Evolutionary conservation across 2,888 invertebrate genomes (phyloP).

Genomic region (Pterostichus madidus): DNA sequence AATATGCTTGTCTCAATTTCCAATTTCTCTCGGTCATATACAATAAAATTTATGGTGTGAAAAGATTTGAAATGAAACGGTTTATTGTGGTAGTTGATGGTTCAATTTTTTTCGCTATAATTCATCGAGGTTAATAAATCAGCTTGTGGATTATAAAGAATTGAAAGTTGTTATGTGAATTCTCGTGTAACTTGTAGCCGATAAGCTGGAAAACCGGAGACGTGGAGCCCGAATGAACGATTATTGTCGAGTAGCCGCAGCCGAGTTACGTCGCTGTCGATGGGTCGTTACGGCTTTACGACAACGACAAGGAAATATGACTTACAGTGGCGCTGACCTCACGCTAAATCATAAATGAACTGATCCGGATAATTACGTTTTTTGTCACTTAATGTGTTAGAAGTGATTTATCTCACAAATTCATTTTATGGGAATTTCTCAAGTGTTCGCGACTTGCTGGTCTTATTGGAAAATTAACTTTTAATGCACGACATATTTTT

Average conservation of each 20-base stretch:
- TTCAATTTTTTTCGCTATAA: constrained; percentile 17
- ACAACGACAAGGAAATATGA: constrained; percentile 18
- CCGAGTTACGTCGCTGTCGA: constrained; percentile 7
- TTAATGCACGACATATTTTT: too few relatives aligned
- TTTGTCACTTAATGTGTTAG: constrained; percentile 50
- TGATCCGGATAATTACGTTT: constrained; percentile 53
- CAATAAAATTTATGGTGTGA: too few relatives aligned
- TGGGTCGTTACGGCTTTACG: constrained; percentile 23
- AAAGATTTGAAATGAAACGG: too few relatives aligned
- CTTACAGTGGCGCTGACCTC: constrained; percentile 8
- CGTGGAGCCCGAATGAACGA: not conserved
- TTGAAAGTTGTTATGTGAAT: constrained; percentile 12
- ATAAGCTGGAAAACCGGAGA: constrained; percentile 11
- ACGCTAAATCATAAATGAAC: constrained; percentile 50
- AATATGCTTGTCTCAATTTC: too few relatives aligned
- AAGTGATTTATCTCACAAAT: constrained; percentile 35
- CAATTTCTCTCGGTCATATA: too few relatives aligned
- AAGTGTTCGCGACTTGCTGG: not conserved
- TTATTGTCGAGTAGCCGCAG: constrained; percentile 18
- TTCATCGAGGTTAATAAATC: constrained; percentile 10
- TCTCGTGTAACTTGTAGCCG: not conserved
- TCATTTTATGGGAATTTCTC: constrained; percentile 31
- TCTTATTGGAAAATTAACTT: constrained; percentile 29
- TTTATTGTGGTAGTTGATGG: not conserved
- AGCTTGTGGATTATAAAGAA: not conserved